A percentile compares a stretch with the other conserved stretches of the same genome.
Conservation (phyloP, 2,797 vertebrate species). For the Peromyscus nudipes region DNA sequence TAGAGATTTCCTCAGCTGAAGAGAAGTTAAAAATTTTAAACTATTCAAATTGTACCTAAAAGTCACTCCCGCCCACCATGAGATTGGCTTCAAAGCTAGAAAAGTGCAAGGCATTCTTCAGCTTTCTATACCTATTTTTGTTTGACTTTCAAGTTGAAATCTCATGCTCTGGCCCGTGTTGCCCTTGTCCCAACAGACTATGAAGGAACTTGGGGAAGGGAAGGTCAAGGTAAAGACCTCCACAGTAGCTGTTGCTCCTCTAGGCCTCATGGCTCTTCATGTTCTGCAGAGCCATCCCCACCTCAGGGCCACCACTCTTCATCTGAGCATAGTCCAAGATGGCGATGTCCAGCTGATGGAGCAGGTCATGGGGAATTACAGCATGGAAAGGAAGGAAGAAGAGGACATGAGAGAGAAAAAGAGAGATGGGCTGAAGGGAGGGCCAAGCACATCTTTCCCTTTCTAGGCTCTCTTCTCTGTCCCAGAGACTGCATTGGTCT, state of each 20-base stretch:
- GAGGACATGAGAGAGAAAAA: neutral
- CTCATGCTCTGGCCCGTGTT: neutral
- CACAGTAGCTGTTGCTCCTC: fast-evolving
- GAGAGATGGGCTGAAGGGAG: neutral
- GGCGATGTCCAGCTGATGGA: neutral
- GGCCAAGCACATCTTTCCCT: no score
- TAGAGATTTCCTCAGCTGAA: neutral
- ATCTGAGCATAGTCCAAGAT: neutral
- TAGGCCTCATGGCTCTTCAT: fast-evolving
- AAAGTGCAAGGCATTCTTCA: neutral
- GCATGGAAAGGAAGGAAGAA: fast-evolving
- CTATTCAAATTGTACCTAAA: neutral
- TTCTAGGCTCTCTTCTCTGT: neutral
- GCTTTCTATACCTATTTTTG: neutral
- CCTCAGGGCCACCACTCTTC: neutral
- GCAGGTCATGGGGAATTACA: neutral
- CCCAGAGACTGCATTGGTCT: neutral
- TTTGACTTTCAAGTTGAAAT: neutral
- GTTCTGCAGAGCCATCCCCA: neutral
- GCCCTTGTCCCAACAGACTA: fast-evolving
- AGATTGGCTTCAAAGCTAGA: neutral
- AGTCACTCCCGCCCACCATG: neutral
- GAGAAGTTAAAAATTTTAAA: neutral
- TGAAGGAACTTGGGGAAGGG: neutral
- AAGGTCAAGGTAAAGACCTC: neutral